phyloP scores from a whole-genome alignment of 2,113 vertebrate genomes.

The Lepisosteus osseus region DNA sequence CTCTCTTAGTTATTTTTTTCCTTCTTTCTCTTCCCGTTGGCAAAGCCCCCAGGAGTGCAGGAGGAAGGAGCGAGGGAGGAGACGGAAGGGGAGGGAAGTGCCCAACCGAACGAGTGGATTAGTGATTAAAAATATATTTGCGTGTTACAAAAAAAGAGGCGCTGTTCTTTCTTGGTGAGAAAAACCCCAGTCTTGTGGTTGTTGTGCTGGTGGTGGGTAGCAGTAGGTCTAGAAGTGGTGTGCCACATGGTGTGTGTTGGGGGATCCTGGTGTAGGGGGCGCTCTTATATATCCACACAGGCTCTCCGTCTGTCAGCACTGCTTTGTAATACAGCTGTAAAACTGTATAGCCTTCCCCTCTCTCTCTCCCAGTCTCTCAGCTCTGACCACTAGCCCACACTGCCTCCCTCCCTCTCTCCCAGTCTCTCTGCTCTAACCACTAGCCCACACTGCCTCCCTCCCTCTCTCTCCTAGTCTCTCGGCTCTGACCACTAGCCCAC shows the following conservation, averaged over 20 bases:
- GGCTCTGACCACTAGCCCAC: no score
- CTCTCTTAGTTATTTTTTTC: slow-evolving; percentile 28
- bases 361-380: neutral
- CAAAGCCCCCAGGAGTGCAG: slow-evolving; percentile 60
- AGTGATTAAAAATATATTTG: slow-evolving; percentile 66
- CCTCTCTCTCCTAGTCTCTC: no score
- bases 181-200: slow-evolving; percentile 48
- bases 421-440: no score
- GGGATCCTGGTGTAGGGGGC: neutral
- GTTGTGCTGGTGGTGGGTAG: slow-evolving; percentile 44
- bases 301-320: neutral
- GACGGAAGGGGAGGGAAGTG: slow-evolving; percentile 66
- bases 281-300: neutral
- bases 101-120: slow-evolving; percentile 69
- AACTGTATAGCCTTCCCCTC: slow-evolving; percentile 20
- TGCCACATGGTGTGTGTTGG: slow-evolving; percentile 10
- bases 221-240: slow-evolving; percentile 28
- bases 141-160: slow-evolving; percentile 52
- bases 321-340: slow-evolving; percentile 10
- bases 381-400: no score
- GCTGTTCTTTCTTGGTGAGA: slow-evolving; percentile 48
- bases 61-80: slow-evolving; percentile 46
- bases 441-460: no score
- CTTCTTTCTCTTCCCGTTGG: slow-evolving; percentile 35
- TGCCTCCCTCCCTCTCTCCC: no score